phyloP scores from a whole-genome alignment of 2,797 vertebrate species.

The Propithecus perrieri region DNA sequence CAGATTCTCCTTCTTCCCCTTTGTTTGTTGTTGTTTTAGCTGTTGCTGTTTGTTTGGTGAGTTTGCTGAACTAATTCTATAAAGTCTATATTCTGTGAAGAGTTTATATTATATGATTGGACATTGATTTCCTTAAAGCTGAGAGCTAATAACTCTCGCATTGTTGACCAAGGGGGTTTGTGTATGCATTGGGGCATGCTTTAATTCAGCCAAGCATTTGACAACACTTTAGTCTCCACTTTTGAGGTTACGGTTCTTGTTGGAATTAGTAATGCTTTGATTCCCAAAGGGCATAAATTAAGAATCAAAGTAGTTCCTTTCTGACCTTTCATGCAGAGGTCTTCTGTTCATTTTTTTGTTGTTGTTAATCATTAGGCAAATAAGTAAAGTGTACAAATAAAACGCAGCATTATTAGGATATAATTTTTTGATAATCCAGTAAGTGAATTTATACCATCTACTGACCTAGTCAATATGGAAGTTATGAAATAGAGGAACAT shows the following conservation, averaged over 20 bases:
- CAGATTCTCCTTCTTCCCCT: neutral
- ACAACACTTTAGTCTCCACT: neutral
- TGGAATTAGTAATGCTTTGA: neutral
- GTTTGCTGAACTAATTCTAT: neutral
- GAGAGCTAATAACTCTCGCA: neutral
- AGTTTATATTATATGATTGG: neutral
- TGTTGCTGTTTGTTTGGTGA: neutral
- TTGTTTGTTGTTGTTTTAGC: neutral
- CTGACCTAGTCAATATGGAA: neutral
- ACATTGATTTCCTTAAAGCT: neutral
- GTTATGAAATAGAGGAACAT: neutral
- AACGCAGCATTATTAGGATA: neutral
- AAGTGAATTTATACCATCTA: neutral
- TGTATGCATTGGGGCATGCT: neutral
- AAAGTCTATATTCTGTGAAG: neutral
- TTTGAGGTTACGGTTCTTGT: neutral
- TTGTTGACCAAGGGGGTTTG: neutral
- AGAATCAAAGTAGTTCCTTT: neutral
- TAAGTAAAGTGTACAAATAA: slow-evolving; percentile 9
- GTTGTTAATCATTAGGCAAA: neutral
- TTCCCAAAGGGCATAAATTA: neutral
- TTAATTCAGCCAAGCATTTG: neutral
- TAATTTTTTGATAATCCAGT: neutral
- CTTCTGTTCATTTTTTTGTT: neutral
- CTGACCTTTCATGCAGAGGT: neutral